Evolutionary conservation across 2,888 invertebrate genomes (phyloP), one percentile per base, ranked within the genome.

Genomic region (Drosophila flavopinicola): DNA sequence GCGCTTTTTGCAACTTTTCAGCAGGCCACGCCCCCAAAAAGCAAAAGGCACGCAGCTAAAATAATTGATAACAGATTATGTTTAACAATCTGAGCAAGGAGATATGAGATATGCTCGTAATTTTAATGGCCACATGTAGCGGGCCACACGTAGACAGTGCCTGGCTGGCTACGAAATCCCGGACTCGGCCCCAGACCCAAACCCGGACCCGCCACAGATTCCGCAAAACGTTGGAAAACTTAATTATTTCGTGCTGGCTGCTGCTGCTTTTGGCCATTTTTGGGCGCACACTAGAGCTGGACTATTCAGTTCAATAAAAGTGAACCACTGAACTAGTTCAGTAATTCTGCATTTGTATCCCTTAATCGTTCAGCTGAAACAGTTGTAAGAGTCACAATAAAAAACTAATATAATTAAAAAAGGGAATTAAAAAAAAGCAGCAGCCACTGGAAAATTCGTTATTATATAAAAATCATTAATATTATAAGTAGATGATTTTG

Each of bases 1-100:
- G 82, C 80, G 71, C 61, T 84, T 82, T 68, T 71, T 51, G 48
- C 66, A 59, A 84, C 65, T 73, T 83, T 79, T 41, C 25, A 29
- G 3, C 15, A 10, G 9, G 3, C 6, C 13, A 1, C 2, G 15
- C 32, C 20, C 20, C 4, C 4, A 20, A 20, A 20, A 9, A 20
- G 38, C 49, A 11, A 27, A 38, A 58, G 63, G 64, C 68, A 85
- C 78, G 79, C 76, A 85, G 79, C 83, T 76, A 87, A 85, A 83
- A 83, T 83, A 83, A 83, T 83, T 83, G 82, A 83, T 83, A 83
- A 85, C 85, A 87, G 82, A 83, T 83, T 83, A 83, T 83, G 87
- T 87, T 83, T 87, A 87, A 83, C 82, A 83, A 83, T 87, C 82
- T 83, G 75, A 73, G 85, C 85, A 85, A 63, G 64, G 35, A 76